These are phyloP conservation scores for Anguilla anguilla DNA, from an alignment of 2,797 vertebrate species.

Conservation along the genomic window DNA sequence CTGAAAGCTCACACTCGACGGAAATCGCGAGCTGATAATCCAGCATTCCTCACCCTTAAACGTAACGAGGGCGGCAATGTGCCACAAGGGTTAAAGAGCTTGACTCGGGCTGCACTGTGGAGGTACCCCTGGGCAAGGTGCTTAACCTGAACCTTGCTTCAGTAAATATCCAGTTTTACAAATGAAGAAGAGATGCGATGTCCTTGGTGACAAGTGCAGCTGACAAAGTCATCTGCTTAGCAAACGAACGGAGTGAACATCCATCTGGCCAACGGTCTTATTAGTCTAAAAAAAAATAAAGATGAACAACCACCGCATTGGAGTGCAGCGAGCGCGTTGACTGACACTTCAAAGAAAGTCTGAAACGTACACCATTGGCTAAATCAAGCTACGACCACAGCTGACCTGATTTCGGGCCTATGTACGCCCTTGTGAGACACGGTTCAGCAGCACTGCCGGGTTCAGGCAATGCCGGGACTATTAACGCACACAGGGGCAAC, in stretches of 20 bases:
- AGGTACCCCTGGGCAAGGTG: background rate
- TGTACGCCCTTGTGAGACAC: background rate
- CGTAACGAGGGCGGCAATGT: background rate
- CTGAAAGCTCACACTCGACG: background rate
- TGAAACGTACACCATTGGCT: background rate
- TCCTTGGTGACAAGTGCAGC: background rate
- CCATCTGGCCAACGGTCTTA: background rate
- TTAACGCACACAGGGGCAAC: background rate
- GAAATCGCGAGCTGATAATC: background rate
- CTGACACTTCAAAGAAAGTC: background rate
- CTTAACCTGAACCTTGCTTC: background rate
- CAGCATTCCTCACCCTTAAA: background rate
- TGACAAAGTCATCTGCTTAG: background rate
- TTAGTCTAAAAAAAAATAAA: background rate
- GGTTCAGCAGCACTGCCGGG: background rate
- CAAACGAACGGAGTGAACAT: background rate
- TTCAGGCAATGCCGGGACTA: background rate
- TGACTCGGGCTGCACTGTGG: background rate
- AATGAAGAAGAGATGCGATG: background rate
- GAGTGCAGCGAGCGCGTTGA: background rate
- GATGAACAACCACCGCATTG: background rate
- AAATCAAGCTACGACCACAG: background rate
- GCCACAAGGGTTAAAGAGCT: background rate
- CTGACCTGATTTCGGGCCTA: background rate
- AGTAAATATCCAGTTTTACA: background rate